Evolutionary conservation across 1,140 invertebrate genomes (phyloP), one percentile per base, ranked within the genome.

Genomic region (Platorchestia sp.): DNA sequence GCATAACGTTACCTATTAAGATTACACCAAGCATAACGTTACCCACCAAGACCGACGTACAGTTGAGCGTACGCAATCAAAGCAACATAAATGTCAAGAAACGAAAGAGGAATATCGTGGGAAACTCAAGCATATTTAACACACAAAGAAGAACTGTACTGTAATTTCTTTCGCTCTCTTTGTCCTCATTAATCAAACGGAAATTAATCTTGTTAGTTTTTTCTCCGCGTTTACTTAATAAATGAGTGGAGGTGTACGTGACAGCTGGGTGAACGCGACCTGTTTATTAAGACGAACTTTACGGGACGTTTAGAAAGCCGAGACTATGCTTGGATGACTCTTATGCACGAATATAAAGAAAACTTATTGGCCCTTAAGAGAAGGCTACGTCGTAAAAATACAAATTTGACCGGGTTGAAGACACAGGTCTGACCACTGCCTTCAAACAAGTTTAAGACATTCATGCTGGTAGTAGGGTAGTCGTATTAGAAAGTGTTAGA

Each of bases 31-130:
- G 47, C 47, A 51, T 51, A 51, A 51, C 47, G 6, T 51, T 51
- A 51, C 6, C 3, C 59, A 75, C 59, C 59, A 75, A 75, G 14
- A 14, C 59, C 59, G 27, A 22, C 59, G 36, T 75, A 89, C 41
- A 89, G 87, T 89, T 89, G 87, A 89, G 43, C 42, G 43, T 10
- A 42, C 42, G 87, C n/a, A 41, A 89, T 89, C 7, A 89, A 89
- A 75, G 59, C 1, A 75, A 36, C 59, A 75, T 27, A 75, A 75
- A 75, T 36, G 59, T 3, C 59, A 41, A 89, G 87, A 89, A 89
- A 89, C 43, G 42, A 89, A 89, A 42, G 87, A 89, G 14, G 87
- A 89, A 89, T 3, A 44, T 89, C 87, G 87, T 89, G 87, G 87
- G 87, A 89, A 89, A 44, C 87, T 89, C 36, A 89, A 3, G 43